These are phyloP conservation scores for Phrynosoma platyrhinos DNA, from an alignment of 2,113 vertebrate species.

Conservation along the genomic window DNA sequence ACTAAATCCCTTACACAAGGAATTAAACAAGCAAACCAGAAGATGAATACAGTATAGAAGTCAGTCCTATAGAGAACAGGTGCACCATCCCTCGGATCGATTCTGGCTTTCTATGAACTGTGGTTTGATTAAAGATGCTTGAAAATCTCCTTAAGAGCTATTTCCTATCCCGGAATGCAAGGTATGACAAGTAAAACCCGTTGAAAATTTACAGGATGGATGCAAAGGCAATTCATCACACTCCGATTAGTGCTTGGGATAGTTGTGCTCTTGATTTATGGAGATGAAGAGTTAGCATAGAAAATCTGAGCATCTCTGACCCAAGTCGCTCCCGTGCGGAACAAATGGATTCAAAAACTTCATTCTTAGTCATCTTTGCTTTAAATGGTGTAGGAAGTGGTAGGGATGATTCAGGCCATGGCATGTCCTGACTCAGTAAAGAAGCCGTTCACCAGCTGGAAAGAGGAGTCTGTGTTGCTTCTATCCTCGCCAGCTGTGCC, in stretches of 20 bases:
- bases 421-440: constrained; percentile 10
- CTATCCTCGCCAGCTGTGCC: constrained; percentile 7
- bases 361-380: constrained; percentile 10
- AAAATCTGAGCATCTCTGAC: background rate
- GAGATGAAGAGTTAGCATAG: background rate
- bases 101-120: background rate
- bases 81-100: background rate
- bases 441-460: fast-evolving
- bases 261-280: background rate
- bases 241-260: background rate
- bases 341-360: constrained; percentile 33
- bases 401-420: background rate
- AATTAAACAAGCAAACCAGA: background rate
- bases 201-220: background rate
- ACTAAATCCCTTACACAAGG: background rate
- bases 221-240: background rate
- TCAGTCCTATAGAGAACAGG: background rate
- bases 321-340: background rate
- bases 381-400: background rate
- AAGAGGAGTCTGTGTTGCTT: fast-evolving
- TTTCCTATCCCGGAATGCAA: background rate
- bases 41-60: too few species aligned
- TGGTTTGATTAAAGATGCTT: background rate
- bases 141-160: background rate
- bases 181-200: background rate